These are phyloP conservation scores for Marronus borbonicus DNA, from an alignment of 2,888 invertebrate species.

Conservation along the genomic window DNA sequence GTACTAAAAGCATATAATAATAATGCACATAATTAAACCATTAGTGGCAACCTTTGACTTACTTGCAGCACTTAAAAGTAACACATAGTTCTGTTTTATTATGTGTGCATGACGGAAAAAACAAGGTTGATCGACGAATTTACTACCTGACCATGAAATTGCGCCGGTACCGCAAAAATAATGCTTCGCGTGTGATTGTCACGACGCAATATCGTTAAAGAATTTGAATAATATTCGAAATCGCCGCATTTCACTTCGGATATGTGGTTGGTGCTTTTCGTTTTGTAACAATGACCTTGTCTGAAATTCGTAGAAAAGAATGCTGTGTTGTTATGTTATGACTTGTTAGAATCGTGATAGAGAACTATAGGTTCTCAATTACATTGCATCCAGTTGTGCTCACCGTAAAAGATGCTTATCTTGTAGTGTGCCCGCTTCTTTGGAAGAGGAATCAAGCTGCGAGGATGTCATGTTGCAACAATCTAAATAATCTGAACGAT, in stretches of 20 bases:
- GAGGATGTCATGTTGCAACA: no score
- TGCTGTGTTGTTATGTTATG: background rate
- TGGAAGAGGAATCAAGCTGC: no score
- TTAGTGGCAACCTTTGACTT: constrained; percentile 1
- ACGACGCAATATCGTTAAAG: background rate
- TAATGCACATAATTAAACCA: background rate
- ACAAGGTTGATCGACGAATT: constrained; percentile 1
- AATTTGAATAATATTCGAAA: constrained; percentile 4
- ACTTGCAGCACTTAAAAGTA: background rate
- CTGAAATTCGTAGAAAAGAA: background rate
- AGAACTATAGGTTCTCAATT: no score
- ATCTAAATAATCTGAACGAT: no score
- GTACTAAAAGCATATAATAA: background rate
- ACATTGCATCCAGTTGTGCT: no score
- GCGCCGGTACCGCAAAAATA: background rate
- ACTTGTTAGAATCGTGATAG: background rate
- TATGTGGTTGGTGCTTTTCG: no score
- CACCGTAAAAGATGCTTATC: no score
- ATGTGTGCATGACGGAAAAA: background rate
- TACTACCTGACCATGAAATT: constrained; percentile 24
- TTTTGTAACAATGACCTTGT: background rate
- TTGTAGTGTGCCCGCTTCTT: no score
- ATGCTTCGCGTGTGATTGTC: constrained; percentile 14
- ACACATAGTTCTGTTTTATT: no score
- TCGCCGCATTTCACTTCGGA: background rate